Percentiles rank a stretch among this genome's conserved stretches.
Conservation (phyloP, 2,797 vertebrate genomes). For the Falco columbarius region DNA sequence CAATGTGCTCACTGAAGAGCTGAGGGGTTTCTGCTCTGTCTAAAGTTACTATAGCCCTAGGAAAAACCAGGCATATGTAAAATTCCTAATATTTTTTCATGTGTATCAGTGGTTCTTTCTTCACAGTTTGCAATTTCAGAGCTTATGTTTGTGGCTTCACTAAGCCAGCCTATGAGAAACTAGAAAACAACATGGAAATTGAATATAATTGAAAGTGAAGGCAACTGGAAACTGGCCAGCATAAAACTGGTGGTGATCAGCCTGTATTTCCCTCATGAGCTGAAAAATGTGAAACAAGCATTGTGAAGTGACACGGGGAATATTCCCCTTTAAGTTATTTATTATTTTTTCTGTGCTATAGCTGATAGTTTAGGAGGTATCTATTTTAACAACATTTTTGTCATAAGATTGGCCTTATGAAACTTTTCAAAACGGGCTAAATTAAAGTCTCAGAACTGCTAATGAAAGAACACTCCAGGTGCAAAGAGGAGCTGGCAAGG, state of each 20-base stretch:
- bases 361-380: not conserved
- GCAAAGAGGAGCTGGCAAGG: not conserved
- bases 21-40: not conserved
- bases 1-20: not conserved
- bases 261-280: not conserved
- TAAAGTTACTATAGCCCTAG: not conserved
- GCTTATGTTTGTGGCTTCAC: not conserved
- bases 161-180: not conserved
- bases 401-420: not conserved
- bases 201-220: slow-evolving; percentile 2
- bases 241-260: not conserved
- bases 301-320: not conserved
- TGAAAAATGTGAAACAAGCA: not conserved
- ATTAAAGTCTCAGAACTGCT: not conserved
- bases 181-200: not conserved
- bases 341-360: not conserved
- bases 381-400: not conserved
- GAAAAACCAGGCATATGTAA: not conserved
- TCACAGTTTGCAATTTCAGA: not conserved
- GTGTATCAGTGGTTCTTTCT: not conserved
- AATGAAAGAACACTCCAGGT: not conserved
- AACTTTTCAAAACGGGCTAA: not conserved
- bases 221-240: not conserved
- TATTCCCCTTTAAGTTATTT: not conserved
- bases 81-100: not conserved